Evolutionary conservation across 1,140 invertebrate genomes (phyloP).

Genomic region (Geopemphigus sp.): DNA sequence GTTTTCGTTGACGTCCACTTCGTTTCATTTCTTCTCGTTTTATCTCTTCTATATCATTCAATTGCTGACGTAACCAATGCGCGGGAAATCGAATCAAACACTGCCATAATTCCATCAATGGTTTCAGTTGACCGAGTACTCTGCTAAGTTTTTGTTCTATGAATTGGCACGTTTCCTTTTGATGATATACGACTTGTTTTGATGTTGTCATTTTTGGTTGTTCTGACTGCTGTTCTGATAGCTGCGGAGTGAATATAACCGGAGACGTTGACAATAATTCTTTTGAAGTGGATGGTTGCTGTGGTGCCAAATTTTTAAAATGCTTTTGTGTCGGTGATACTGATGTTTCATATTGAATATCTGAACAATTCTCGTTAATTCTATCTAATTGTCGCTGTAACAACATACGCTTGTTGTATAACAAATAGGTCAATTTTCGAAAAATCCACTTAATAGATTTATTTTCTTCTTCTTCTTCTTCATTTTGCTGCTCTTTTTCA

Average conservation of each 20-base stretch:
- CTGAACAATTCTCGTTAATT: neutral
- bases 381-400: neutral
- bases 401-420: neutral
- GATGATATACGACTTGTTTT: neutral
- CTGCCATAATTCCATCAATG: slow-evolving; percentile 3
- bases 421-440: neutral
- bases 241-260: neutral
- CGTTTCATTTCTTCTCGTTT: neutral
- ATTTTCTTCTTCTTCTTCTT: neutral
- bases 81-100: neutral
- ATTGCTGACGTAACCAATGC: neutral
- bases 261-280: neutral
- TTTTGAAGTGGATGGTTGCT: neutral
- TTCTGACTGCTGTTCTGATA: neutral
- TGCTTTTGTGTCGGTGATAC: neutral
- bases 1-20: neutral
- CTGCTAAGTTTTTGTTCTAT: neutral
- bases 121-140: neutral
- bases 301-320: neutral
- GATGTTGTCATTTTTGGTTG: neutral
- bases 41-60: neutral
- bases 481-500: neutral
- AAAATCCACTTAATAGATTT: neutral
- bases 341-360: neutral
- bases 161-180: neutral